Evolutionary conservation across 2,113 vertebrate genomes (phyloP), one percentile per base, ranked within the genome.

Genomic region (Synchiropus splendidus): DNA sequence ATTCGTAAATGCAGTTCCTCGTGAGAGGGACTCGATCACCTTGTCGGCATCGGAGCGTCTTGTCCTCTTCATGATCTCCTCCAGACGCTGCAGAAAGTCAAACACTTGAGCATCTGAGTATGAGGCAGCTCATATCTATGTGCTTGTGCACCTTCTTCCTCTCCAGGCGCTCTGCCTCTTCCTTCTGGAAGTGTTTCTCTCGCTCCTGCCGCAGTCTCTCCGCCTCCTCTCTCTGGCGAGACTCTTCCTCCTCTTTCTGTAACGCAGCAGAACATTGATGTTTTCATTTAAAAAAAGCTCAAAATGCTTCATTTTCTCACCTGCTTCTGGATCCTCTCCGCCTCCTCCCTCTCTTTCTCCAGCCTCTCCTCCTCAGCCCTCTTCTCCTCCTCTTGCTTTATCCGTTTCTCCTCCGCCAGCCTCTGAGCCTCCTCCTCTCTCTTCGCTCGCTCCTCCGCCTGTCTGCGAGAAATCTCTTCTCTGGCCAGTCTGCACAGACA

Each of bases 11-110:
- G n/a, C n/a, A n/a, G n/a, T n/a, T n/a, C n/a, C n/a, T 12, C 16
- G 16, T 39, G 10, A 39, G 37, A 30, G 5, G 6, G 39, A 9
- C 6, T 4, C 2, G 2, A 9, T 55, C 78, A 92, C 90, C 88
- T 91, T 93, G 54, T 94, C 90, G 51, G 80, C 37, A 66, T 95
- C 92, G 42, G 88, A 89, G 33, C 84, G 84, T 31, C 94, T 89
- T 12, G 95, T 98, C 78, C 95, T 89, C 83, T 89, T 97, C 95
- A 98, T 98, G 59, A 98, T 98, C 79, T 98, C 94, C 47, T 98
- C 95, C 56, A 98, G 88, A 44, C 94, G 86, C 95, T 98, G 69
- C 60, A 81, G 9, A 16, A 16, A 4, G n/a, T 2, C 31, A 4
- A n/a, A 1, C 0, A 15, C 41, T 45, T 42, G 21, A 12, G 12